These are phyloP conservation scores for Actinostola sp. DNA, from an alignment of 92 coral and sea anemone genomes.

Conservation along the genomic window DNA sequence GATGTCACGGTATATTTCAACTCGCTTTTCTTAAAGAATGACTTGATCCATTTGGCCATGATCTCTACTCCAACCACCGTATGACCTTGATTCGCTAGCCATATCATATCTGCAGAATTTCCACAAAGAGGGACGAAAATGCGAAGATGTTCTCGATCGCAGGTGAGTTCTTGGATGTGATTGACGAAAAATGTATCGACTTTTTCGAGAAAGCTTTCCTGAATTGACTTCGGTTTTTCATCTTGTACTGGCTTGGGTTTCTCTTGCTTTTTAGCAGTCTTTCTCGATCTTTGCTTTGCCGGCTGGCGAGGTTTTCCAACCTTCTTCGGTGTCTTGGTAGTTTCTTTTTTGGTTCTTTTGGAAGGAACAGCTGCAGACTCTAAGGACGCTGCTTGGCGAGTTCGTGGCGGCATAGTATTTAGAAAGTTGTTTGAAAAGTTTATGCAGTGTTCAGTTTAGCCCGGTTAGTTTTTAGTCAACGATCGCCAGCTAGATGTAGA, in stretches of 20 bases:
- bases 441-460: no score
- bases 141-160: slow-evolving; percentile 28
- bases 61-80: slow-evolving; percentile 48
- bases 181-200: slow-evolving; percentile 25
- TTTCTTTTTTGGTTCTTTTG: slow-evolving; percentile 3
- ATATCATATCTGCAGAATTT: slow-evolving; percentile 41
- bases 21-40: slow-evolving; percentile 49
- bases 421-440: no score
- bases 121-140: slow-evolving; percentile 60
- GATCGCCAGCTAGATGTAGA: no score
- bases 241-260: neutral
- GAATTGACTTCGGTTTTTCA: neutral
- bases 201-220: slow-evolving; percentile 5
- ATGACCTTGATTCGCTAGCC: slow-evolving; percentile 58
- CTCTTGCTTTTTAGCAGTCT: neutral
- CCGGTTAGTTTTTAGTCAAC: no score
- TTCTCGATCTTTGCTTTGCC: neutral
- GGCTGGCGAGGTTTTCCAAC: neutral
- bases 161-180: slow-evolving; percentile 35
- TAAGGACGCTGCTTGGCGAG: neutral
- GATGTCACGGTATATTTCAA: slow-evolving; percentile 37
- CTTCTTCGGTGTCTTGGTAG: neutral
- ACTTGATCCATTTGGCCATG: slow-evolving; percentile 27
- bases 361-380: neutral
- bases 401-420: neutral